These are phyloP conservation scores for Hypsibius dujardini DNA, from an alignment of 1,140 invertebrate species.

Conservation along the genomic window DNA sequence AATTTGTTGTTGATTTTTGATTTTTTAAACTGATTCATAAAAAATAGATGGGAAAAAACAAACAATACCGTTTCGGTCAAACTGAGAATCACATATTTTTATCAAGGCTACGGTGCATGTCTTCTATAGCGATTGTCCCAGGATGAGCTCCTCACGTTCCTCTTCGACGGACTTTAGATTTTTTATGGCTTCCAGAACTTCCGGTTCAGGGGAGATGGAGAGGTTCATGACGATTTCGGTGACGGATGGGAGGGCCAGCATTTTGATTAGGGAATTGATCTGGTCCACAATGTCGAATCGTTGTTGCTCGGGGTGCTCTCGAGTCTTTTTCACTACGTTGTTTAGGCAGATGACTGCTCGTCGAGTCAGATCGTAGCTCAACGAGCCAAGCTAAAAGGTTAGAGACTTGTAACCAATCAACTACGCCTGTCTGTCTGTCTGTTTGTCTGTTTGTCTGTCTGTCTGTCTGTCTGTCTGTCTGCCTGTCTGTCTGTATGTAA, in stretches of 20 bases:
- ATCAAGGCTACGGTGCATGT: too few relatives aligned
- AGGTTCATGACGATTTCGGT: slow-evolving; percentile 11
- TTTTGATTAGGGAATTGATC: slow-evolving; percentile 12
- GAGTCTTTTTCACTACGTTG: background rate
- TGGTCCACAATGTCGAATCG: background rate
- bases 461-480: too few relatives aligned
- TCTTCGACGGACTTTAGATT: background rate
- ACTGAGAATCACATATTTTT: too few relatives aligned
- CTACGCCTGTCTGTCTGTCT: too few relatives aligned
- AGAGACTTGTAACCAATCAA: too few relatives aligned
- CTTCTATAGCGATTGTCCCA: background rate
- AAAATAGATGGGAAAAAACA: too few relatives aligned
- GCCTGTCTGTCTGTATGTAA: too few relatives aligned
- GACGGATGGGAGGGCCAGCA: background rate
- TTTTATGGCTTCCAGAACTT: slow-evolving; percentile 15
- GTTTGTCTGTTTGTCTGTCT: too few relatives aligned
- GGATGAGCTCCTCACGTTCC: background rate
- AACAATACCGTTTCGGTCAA: too few relatives aligned
- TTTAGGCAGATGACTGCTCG: slow-evolving; percentile 8
- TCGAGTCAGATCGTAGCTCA: background rate
- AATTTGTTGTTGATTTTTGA: too few relatives aligned
- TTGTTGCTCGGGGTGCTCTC: slow-evolving; percentile 8
- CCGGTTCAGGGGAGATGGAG: slow-evolving; percentile 13
- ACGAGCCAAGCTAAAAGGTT: background rate
- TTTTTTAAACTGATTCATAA: too few relatives aligned